Conservation (phyloP, 2,113 vertebrate species). For the Terrapene triunguis region DNA sequence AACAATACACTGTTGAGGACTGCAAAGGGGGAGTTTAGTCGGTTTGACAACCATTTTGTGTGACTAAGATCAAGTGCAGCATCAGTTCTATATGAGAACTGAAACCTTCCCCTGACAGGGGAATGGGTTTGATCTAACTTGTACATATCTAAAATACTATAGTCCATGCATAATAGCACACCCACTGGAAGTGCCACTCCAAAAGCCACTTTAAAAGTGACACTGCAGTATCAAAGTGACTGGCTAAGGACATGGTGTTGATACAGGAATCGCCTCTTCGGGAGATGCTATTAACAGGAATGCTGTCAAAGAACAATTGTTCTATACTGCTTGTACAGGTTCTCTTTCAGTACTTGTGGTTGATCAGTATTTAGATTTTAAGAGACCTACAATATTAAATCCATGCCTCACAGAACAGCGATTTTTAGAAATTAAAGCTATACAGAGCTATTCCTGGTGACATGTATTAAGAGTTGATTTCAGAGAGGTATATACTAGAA, state of each 20-base stretch:
- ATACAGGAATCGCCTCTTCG: background rate
- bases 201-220: background rate
- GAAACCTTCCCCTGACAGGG: background rate
- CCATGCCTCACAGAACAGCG: background rate
- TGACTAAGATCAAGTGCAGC: background rate
- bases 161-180: background rate
- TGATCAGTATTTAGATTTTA: constrained; percentile 17
- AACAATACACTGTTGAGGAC: background rate
- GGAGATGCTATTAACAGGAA: background rate
- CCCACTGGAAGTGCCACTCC: background rate
- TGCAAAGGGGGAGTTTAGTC: background rate
- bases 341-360: constrained; percentile 1
- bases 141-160: background rate
- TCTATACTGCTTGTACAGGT: background rate
- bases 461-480: background rate
- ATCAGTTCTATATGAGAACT: background rate
- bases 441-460: background rate
- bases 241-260: background rate
- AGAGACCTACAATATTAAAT: constrained; percentile 32
- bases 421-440: background rate
- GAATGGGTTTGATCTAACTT: background rate
- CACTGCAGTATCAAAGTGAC: background rate
- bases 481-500: background rate
- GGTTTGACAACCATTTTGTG: background rate
- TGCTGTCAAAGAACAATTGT: background rate